Conservation (phyloP, 64 coral and sea anemone genomes). For the Dendrophyllia cribrosa region DNA sequence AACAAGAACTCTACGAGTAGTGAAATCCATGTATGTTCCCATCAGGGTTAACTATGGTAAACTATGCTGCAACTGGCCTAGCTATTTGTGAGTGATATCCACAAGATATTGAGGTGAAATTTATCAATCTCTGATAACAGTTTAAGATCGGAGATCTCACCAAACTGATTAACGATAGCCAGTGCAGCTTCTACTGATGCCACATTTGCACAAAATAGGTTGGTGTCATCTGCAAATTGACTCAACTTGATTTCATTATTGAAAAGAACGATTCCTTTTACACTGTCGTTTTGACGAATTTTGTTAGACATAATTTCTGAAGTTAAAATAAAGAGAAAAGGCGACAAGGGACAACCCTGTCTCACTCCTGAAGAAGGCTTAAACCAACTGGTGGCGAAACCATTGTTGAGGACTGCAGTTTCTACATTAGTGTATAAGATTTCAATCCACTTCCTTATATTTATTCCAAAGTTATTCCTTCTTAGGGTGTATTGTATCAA, state of each 20-base stretch:
- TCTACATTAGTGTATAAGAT: conserved; percentile 11
- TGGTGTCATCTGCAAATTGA: conserved; percentile 2
- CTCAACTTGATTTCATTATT: not conserved
- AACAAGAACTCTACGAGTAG: too few species aligned
- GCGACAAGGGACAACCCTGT: conserved; percentile 18
- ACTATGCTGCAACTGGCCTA: too few species aligned
- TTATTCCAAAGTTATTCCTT: not conserved
- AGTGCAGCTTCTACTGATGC: not conserved
- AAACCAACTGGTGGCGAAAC: too few species aligned
- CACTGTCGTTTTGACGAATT: conserved; percentile 1
- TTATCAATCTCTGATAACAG: too few species aligned
- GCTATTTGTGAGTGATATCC: too few species aligned
- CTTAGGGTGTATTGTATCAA: not conserved
- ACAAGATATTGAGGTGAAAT: too few species aligned
- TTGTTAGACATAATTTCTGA: not conserved
- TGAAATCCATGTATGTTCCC: too few species aligned
- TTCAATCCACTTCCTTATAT: not conserved
- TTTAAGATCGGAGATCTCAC: not conserved
- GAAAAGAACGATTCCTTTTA: conserved; percentile 10
- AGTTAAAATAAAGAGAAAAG: not conserved
- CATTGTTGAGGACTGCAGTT: too few species aligned
- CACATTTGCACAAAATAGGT: not conserved
- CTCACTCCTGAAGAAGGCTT: conserved; percentile 5
- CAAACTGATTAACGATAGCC: not conserved
- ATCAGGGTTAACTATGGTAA: too few species aligned